Evolutionary conservation across 2,888 invertebrate genomes (phyloP).

Genomic region (Hyalella azteca): DNA sequence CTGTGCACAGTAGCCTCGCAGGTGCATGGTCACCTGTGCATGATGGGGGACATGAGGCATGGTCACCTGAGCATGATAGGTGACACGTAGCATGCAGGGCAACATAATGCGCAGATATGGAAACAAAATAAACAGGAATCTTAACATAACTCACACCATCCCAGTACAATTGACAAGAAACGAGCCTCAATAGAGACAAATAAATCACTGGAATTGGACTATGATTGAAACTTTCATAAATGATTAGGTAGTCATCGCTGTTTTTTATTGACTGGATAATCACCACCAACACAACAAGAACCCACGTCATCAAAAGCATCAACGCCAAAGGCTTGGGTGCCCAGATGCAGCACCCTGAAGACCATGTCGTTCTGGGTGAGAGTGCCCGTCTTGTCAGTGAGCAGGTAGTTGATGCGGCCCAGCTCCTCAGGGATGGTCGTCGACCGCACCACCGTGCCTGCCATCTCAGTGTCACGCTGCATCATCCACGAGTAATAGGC

Average conservation of each 20-base stretch:
- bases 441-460: conserved; percentile 92
- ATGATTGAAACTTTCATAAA: too few relatives aligned
- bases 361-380: conserved; percentile 99
- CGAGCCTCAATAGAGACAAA: too few relatives aligned
- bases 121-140: too few relatives aligned
- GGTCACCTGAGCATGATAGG: not conserved
- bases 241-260: too few relatives aligned
- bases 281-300: not conserved
- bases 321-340: conserved; percentile 86
- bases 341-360: conserved; percentile 92
- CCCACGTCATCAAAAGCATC: conserved; percentile 81
- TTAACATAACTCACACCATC: too few relatives aligned
- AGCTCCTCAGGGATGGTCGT: conserved; percentile 99
- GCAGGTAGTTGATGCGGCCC: conserved; percentile 92
- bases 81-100: too few relatives aligned
- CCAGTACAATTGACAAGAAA: too few relatives aligned
- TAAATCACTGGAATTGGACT: too few relatives aligned
- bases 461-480: conserved; percentile 88
- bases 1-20: conserved; percentile 43
- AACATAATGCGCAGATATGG: too few relatives aligned
- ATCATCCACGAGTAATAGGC: conserved; percentile 97
- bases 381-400: conserved; percentile 98
- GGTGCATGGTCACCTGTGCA: conserved; percentile 44
- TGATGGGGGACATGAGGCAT: not conserved
- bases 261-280: not conserved